Conservation (phyloP, 1,140 invertebrate species). For the Wiebesia pumilae region DNA sequence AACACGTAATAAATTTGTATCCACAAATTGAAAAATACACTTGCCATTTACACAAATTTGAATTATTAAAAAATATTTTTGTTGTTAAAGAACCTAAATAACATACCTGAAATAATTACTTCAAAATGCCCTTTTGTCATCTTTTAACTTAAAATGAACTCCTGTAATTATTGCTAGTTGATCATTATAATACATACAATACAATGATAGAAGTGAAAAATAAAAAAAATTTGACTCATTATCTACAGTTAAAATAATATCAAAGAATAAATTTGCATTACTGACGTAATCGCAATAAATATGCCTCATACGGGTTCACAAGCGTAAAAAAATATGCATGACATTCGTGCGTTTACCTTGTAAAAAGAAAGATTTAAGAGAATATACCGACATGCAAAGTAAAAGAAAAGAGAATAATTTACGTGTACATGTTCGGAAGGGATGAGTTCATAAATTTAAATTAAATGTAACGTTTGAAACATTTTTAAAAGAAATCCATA, state of each 20-base stretch:
- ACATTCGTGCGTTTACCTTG: background rate
- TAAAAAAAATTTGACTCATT: background rate
- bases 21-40: background rate
- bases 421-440: background rate
- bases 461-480: background rate
- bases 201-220: background rate
- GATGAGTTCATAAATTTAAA: background rate
- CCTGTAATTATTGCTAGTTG: background rate
- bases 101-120: background rate
- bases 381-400: background rate
- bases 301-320: background rate
- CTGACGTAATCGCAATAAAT: background rate
- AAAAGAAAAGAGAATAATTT: background rate
- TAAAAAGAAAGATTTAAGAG: background rate
- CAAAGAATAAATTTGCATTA: background rate
- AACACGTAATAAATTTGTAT: background rate
- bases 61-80: background rate
- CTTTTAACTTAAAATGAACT: background rate
- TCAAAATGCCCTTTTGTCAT: too few species aligned
- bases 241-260: background rate
- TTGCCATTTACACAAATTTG: background rate
- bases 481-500: too few species aligned
- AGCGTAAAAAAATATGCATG: background rate
- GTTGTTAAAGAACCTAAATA: background rate
- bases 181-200: background rate